phyloP scores from a whole-genome alignment of 2,113 vertebrate species.

The Gadus macrocephalus region DNA sequence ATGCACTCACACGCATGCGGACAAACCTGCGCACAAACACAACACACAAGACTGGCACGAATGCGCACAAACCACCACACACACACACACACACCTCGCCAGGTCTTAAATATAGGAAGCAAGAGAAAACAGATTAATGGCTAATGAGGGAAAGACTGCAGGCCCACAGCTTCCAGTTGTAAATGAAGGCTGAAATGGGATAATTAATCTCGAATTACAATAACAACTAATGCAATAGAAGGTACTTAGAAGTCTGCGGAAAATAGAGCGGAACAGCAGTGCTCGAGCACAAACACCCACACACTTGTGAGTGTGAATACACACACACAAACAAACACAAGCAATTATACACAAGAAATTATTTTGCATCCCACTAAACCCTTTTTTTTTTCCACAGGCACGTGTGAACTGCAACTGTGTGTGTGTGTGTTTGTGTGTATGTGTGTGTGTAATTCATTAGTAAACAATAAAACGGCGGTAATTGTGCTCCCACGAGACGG shows the following conservation, averaged over 20 bases:
- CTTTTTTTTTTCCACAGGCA: not conserved
- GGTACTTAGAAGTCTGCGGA: constrained; percentile 24
- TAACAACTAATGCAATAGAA: constrained; percentile 40
- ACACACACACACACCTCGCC: constrained; percentile 11
- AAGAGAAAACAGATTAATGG: not conserved
- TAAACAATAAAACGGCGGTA: constrained; percentile 62
- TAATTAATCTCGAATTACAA: constrained; percentile 48
- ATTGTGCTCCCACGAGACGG: constrained; percentile 61
- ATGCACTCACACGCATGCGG: not conserved
- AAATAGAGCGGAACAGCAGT: constrained; percentile 9
- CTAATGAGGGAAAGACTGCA: not conserved
- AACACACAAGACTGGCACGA: not conserved
- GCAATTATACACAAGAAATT: not conserved
- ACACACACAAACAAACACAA: constrained; percentile 9
- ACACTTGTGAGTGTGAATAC: not conserved
- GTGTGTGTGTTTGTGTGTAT: not conserved
- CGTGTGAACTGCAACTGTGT: too few species aligned
- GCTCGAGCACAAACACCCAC: constrained; percentile 1
- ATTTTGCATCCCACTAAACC: too few species aligned
- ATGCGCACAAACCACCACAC: not conserved
- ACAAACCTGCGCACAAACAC: not conserved
- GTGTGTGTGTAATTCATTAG: constrained; percentile 64
- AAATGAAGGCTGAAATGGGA: constrained; percentile 22
- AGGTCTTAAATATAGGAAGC: constrained; percentile 38
- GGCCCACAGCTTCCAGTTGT: constrained; percentile 5